These are phyloP conservation scores for Antedon bifida DNA, from an alignment of 35 echinoderm and acorn worm species.

Conservation along the genomic window DNA sequence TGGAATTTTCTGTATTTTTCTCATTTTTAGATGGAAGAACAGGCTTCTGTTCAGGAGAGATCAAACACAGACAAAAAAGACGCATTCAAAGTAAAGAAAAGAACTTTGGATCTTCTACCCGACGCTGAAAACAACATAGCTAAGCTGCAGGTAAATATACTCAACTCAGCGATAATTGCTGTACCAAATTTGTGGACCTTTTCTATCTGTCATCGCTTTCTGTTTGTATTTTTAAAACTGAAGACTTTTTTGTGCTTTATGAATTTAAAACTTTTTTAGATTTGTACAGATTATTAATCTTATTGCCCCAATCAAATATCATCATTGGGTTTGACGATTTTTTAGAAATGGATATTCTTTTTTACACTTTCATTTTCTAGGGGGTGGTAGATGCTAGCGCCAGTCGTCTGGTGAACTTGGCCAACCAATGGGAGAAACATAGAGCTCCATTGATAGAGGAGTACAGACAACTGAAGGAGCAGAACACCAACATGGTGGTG, in stretches of 20 bases:
- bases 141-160: conserved; percentile 86
- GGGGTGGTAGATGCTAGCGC: conserved; percentile 74
- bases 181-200: not conserved
- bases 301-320: too few species aligned
- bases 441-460: conserved; percentile 73
- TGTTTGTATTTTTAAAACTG: too few species aligned
- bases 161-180: too few species aligned
- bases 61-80: conserved; percentile 42
- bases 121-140: conserved; percentile 91
- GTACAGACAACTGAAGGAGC: conserved; percentile 43
- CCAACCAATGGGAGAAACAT: conserved; percentile 94
- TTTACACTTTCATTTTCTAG: too few species aligned
- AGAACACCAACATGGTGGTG: conserved; percentile 53
- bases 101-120: conserved; percentile 84
- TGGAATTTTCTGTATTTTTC: too few species aligned
- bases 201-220: too few species aligned
- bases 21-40: conserved; percentile 52
- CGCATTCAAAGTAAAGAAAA: conserved; percentile 72
- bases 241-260: too few species aligned
- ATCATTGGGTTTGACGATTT: too few species aligned
- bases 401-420: conserved; percentile 48
- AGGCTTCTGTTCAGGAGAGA: conserved; percentile 25
- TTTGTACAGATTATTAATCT: too few species aligned
- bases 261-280: too few species aligned
- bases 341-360: too few species aligned